Percentiles rank a stretch among this genome's conserved stretches.
These are phyloP conservation scores for Myotis myotis DNA, from an alignment of 2,797 vertebrate genomes.

Conservation along the genomic window DNA sequence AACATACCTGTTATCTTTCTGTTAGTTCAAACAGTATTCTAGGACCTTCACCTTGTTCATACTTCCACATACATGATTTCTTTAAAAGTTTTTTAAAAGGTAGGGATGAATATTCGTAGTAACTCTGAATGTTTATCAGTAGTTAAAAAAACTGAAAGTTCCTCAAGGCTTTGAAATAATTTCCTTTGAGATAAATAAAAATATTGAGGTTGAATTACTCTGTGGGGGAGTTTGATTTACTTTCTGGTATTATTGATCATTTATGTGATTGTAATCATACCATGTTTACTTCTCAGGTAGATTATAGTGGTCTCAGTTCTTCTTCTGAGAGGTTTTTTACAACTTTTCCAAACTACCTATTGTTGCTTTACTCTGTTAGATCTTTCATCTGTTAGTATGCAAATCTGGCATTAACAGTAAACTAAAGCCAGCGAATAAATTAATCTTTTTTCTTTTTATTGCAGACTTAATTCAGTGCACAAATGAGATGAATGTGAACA, in stretches of 20 bases:
- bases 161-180: background rate
- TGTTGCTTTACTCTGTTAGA: background rate
- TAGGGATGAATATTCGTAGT: background rate
- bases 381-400: background rate
- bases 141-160: conserved; percentile 12
- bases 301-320: background rate
- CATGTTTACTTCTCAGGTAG: background rate
- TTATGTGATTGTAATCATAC: background rate
- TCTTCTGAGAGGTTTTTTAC: conserved; percentile 15
- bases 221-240: background rate
- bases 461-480: conserved; percentile 91
- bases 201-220: background rate
- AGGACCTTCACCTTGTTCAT: conserved; percentile 1
- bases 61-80: background rate
- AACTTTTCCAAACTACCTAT: background rate
- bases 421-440: conserved; percentile 53
- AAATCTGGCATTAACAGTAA: conserved; percentile 36
- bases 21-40: background rate
- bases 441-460: conserved; percentile 73
- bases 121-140: background rate
- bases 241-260: conserved; percentile 40
- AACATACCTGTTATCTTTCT: background rate
- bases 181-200: conserved; percentile 27
- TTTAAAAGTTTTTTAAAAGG: background rate
- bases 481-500: conserved; percentile 91